Evolutionary conservation across 2,113 vertebrate genomes (phyloP).

Genomic region (Trichechus manatus): DNA sequence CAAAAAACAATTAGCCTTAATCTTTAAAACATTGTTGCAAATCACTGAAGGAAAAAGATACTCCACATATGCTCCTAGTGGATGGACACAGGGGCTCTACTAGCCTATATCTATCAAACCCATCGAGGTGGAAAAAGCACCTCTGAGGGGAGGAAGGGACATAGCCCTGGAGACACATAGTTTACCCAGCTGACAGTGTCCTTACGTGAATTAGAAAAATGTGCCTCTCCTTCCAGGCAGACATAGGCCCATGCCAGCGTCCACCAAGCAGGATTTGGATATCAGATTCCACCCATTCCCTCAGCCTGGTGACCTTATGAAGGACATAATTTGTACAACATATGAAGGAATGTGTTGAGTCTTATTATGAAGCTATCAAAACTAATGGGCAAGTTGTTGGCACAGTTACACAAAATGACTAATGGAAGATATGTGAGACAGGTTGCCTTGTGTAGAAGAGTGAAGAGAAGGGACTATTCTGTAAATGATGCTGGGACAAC

Average conservation of each 20-base stretch:
- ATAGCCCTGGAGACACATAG: neutral
- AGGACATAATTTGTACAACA: neutral
- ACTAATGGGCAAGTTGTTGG: neutral
- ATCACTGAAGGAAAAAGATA: neutral
- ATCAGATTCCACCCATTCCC: neutral
- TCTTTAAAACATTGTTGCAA: constrained; percentile 30
- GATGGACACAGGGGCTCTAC: neutral
- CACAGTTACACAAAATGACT: neutral
- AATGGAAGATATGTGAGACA: neutral
- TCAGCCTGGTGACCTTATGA: neutral
- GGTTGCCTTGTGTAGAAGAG: neutral
- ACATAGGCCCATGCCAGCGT: neutral
- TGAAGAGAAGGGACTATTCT: neutral
- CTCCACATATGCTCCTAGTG: neutral
- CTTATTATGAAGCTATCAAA: neutral
- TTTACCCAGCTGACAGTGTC: neutral
- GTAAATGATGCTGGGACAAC: neutral
- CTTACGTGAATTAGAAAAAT: constrained; percentile 28
- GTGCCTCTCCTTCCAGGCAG: neutral
- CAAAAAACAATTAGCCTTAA: neutral
- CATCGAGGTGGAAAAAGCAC: neutral
- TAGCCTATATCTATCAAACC: neutral
- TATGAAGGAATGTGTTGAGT: neutral
- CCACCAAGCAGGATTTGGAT: neutral
- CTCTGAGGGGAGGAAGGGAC: neutral